Percentiles rank a stretch among this genome's conserved stretches.
These are phyloP conservation scores for Erythrocercus mccallii DNA, from an alignment of 2,113 vertebrate genomes.

Conservation along the genomic window DNA sequence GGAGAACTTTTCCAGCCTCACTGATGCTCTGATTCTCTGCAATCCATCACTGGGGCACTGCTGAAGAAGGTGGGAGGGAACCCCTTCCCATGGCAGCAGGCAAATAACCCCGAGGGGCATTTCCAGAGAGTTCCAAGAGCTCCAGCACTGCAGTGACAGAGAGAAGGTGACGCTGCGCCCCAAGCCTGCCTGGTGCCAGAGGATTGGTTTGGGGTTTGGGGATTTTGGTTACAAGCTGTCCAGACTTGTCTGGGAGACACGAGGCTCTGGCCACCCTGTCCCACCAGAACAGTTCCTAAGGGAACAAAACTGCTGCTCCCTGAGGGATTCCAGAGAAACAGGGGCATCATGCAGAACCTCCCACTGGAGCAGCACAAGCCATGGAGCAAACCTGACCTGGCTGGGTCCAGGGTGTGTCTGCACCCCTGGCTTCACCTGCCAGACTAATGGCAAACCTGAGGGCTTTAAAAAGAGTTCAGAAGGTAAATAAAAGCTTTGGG, in stretches of 20 bases:
- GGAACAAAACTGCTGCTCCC: not conserved
- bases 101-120: not conserved
- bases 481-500: not conserved
- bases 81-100: not conserved
- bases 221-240: too few species aligned
- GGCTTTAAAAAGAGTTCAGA: not conserved
- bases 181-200: rapidly evolving
- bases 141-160: rapidly evolving
- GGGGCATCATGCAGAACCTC: not conserved
- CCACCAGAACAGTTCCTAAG: not conserved
- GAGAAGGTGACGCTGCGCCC: not conserved
- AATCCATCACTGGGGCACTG: rapidly evolving
- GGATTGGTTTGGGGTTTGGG: rapidly evolving
- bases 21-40: not conserved
- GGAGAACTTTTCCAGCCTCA: not conserved
- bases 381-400: rapidly evolving
- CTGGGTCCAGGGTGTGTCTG: not conserved
- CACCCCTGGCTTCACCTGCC: not conserved
- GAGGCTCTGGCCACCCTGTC: rapidly evolving
- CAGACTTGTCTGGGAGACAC: rapidly evolving
- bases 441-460: rapidly evolving
- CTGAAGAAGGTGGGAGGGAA: not conserved
- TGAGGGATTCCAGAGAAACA: rapidly evolving
- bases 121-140: not conserved
- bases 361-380: rapidly evolving